A percentile compares a stretch with the other conserved stretches of the same genome.
phyloP scores from a whole-genome alignment of 1,140 invertebrate genomes.

The Pentalonia nigronervosa region DNA sequence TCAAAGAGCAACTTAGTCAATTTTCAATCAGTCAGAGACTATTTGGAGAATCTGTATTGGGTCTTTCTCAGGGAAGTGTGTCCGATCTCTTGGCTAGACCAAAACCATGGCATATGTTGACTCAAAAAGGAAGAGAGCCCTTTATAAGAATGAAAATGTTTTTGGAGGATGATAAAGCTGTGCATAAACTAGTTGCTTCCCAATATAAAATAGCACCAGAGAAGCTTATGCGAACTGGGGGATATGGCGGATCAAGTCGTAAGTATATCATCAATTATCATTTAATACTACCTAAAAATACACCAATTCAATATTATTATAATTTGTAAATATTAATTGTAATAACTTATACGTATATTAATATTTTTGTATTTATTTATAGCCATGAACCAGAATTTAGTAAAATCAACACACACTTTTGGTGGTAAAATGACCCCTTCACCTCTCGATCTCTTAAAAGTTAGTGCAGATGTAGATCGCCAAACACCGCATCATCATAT shows the following conservation, averaged over 20 bases:
- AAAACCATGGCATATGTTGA: constrained; percentile 97
- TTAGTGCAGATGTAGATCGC: constrained; percentile 45
- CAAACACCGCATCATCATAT: constrained; percentile 58
- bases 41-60: constrained; percentile 97
- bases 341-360: not conserved
- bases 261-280: constrained; percentile 64
- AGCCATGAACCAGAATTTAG: constrained; percentile 53
- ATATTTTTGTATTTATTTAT: constrained; percentile 9
- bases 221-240: constrained; percentile 92
- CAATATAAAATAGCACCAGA: constrained; percentile 98
- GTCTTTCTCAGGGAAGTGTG: constrained; percentile 94
- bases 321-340: too few species aligned
- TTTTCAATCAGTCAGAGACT: constrained; percentile 98
- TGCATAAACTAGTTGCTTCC: constrained; percentile 93
- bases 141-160: constrained; percentile 99
- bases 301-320: not conserved
- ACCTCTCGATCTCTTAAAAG: constrained; percentile 54
- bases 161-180: constrained; percentile 94
- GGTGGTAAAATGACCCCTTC: constrained; percentile 58
- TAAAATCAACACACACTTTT: constrained; percentile 59
- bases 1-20: constrained; percentile 97
- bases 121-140: constrained; percentile 90
- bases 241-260: constrained; percentile 85
- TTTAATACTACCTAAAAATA: not conserved
- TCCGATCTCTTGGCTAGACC: constrained; percentile 92